Evolutionary conservation across 1,140 invertebrate genomes (phyloP).

Genomic region (Chrysopa pallens): DNA sequence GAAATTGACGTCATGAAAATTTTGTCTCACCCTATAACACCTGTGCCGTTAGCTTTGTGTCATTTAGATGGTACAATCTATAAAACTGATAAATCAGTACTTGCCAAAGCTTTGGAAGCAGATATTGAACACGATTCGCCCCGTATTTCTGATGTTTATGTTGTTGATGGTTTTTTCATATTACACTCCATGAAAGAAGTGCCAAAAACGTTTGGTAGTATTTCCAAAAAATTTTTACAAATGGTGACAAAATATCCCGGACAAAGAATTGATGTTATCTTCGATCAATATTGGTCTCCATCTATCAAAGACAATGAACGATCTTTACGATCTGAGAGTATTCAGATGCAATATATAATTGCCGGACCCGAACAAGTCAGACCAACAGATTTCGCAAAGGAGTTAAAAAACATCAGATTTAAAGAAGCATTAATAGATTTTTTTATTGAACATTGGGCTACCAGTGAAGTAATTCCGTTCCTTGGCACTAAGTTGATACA

Average conservation of each 20-base stretch:
- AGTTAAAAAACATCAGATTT: neutral
- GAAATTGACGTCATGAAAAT: constrained; percentile 5
- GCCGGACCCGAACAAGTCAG: constrained; percentile 6
- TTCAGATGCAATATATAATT: constrained; percentile 7
- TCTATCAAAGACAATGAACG: constrained; percentile 5
- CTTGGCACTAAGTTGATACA: constrained; percentile 1
- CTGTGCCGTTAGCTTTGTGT: neutral
- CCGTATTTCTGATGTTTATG: constrained; percentile 4
- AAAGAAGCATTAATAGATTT: constrained; percentile 2
- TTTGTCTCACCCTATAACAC: constrained; percentile 4
- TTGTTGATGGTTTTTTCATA: constrained; percentile 9
- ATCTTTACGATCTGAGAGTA: constrained; percentile 10
- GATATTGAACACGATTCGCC: constrained; percentile 6
- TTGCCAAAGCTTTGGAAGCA: constrained; percentile 2
- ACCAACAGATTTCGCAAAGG: too few species aligned
- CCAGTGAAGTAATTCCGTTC: neutral
- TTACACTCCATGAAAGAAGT: constrained; percentile 5
- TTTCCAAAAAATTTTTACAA: neutral
- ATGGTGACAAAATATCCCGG: neutral
- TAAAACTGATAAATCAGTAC: constrained; percentile 4
- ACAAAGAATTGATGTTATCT: neutral
- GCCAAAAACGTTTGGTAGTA: neutral
- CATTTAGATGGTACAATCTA: constrained; percentile 4
- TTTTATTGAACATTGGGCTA: neutral
- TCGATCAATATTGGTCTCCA: constrained; percentile 1